phyloP scores from a whole-genome alignment of 1,140 invertebrate species.

The Colletes latitarsis region DNA sequence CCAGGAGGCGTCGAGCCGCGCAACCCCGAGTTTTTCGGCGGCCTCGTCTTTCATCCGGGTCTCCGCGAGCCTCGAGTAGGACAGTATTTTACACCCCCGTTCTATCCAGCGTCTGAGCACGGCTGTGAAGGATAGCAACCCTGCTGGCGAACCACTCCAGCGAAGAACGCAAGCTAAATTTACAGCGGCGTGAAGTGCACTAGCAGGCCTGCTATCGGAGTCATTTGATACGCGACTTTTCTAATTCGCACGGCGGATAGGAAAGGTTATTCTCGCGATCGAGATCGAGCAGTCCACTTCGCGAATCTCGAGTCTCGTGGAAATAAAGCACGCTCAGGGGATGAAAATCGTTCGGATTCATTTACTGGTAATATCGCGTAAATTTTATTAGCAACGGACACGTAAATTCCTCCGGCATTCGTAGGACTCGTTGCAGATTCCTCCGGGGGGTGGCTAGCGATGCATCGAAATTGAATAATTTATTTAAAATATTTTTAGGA shows the following conservation, averaged over 20 bases:
- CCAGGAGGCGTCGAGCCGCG: neutral
- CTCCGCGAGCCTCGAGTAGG: constrained; percentile 28
- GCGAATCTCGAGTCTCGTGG: no score
- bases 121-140: constrained; percentile 30
- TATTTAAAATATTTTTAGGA: no score
- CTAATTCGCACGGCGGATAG: constrained; percentile 20
- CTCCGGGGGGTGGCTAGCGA: no score
- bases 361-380: no score
- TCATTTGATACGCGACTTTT: constrained; percentile 30
- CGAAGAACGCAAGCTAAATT: constrained; percentile 53
- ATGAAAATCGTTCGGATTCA: no score
- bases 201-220: constrained; percentile 9
- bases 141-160: constrained; percentile 32
- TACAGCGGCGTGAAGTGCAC: constrained; percentile 43
- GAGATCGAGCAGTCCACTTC: constrained; percentile 8
- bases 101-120: constrained; percentile 18
- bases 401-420: no score
- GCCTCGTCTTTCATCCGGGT: constrained; percentile 1
- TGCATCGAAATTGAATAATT: no score
- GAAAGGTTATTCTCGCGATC: neutral
- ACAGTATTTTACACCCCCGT: constrained; percentile 40
- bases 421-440: no score
- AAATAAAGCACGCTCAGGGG: no score
- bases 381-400: no score
- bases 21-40: neutral